Base-by-base conservation (phyloP, 2,113 vertebrate genomes). In the Scopus umbretta region DNA sequence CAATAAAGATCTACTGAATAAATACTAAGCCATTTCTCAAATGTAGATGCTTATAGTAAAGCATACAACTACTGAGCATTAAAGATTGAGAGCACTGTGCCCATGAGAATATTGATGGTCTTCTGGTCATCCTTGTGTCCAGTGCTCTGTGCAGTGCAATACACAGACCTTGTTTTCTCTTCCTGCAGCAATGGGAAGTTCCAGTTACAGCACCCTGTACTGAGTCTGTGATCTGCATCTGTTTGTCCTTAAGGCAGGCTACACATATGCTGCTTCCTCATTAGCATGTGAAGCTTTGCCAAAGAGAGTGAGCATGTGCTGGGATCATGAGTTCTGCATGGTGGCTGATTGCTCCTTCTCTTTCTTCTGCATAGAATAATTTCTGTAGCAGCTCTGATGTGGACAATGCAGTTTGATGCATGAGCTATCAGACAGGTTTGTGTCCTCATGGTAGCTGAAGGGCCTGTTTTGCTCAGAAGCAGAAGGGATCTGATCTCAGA, bases 291-390 rank as follows among this genome's bases (percentile, higher is more conserved):
- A 70, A 89, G 20, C 74, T 50, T 22, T 42, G 47, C 86, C 73
- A 80, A 3, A 4, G 27, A 14, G 15, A 18, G n/a, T 0, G 1
- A 52, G 18, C 1, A 0, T 0, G 2, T 40, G 27, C 58, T 32
- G 78, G 21, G 55, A 7, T 56, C 38, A 36, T 0, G 0, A 17
- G 18, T 8, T 52, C 67, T 29, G 75, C 1, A 0, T 3, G 34
- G 38, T 38, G 79, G 21, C 29, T 17, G 65, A 13, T 9, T 42
- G 65, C 34, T 91, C 65, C 70, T 22, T 40, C 25, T 72, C 26
- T 23, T 42, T 12, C 42, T 61, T 13, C 47, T 16, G 34, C 17
- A 0, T 4, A 36, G 73, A 29, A 3, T 13, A 11, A 18, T 26
- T 66, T 38, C 47, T 22, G 9, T 21, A 29, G 61, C 23, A 56